A percentile compares a stretch with the other conserved stretches of the same genome.
phyloP scores from a whole-genome alignment of 2,113 vertebrate genomes.

The Seriola rivoliana region DNA sequence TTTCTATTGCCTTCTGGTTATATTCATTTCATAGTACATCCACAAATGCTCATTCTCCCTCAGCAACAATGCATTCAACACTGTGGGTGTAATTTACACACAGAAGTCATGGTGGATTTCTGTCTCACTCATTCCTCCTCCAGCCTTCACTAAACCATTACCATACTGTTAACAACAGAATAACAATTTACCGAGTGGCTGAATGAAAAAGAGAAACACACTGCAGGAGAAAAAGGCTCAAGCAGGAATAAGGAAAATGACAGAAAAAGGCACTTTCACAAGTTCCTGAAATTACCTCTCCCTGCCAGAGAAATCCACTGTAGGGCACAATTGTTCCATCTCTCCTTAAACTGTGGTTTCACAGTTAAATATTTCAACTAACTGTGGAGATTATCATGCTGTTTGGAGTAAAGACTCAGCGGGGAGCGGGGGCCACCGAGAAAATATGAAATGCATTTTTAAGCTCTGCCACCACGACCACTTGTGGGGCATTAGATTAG shows the following conservation, averaged over 20 bases:
- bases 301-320: slow-evolving; percentile 10
- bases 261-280: background rate
- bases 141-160: slow-evolving; percentile 54
- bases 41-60: background rate
- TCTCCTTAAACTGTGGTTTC: slow-evolving; percentile 31
- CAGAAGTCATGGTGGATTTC: slow-evolving; percentile 52
- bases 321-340: slow-evolving; percentile 17
- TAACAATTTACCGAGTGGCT: slow-evolving; percentile 19
- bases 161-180: slow-evolving; percentile 33
- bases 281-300: slow-evolving; percentile 17
- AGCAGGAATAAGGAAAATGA: background rate
- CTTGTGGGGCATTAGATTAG: slow-evolving; percentile 6
- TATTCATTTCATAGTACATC: slow-evolving; percentile 14
- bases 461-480: background rate
- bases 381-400: slow-evolving; percentile 19
- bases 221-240: background rate
- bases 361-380: slow-evolving; percentile 34
- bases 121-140: slow-evolving; percentile 36
- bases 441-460: slow-evolving; percentile 14
- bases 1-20: slow-evolving; percentile 6
- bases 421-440: slow-evolving; percentile 2
- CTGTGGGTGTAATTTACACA: slow-evolving; percentile 52
- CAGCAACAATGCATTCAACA: slow-evolving; percentile 22
- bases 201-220: slow-evolving; percentile 15
- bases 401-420: slow-evolving; percentile 17